Evolutionary conservation across 2,113 vertebrate species (phyloP).

Genomic region (Falco punctatus): DNA sequence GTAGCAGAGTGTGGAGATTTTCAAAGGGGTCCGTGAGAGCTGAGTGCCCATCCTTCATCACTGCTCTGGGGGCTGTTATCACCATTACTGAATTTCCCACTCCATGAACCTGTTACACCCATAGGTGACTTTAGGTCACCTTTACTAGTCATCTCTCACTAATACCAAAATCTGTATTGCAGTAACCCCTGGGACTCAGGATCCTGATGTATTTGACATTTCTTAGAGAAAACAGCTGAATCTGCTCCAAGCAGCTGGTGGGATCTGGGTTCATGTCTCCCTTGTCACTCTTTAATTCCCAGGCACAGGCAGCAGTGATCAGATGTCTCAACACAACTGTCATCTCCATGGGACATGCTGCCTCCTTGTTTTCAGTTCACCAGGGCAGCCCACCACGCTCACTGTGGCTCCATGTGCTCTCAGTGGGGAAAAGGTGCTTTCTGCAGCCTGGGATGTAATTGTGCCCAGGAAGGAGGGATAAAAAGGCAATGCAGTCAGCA

Average conservation of each 20-base stretch:
- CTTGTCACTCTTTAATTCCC: neutral
- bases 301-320: neutral
- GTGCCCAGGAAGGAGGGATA: neutral
- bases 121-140: neutral
- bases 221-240: neutral
- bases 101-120: neutral
- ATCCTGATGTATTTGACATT: rapidly evolving
- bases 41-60: neutral
- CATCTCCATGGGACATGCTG: neutral
- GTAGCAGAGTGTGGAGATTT: neutral
- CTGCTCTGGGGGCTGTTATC: neutral
- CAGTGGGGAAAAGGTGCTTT: neutral
- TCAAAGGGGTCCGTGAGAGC: neutral
- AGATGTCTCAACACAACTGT: neutral
- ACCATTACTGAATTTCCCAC: neutral
- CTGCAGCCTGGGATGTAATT: neutral
- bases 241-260: neutral
- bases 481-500: neutral
- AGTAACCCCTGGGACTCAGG: neutral
- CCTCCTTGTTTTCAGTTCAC: neutral
- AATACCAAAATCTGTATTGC: rapidly evolving
- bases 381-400: neutral
- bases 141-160: neutral
- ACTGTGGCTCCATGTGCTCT: neutral
- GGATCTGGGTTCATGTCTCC: neutral